Percentiles rank a stretch among this genome's conserved stretches.
Conservation (phyloP, 1,140 invertebrate genomes). For the Laodelphax striatellus region DNA sequence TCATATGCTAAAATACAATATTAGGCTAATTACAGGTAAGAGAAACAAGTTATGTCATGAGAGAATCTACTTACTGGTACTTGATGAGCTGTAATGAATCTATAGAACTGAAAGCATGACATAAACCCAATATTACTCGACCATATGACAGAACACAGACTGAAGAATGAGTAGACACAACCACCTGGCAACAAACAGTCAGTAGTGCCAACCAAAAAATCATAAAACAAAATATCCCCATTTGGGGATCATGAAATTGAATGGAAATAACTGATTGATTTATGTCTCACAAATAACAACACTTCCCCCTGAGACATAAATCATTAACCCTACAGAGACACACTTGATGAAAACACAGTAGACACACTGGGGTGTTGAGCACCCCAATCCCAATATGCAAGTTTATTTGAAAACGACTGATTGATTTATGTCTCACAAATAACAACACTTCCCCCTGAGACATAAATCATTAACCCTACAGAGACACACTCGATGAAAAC, state of each 20-base stretch:
- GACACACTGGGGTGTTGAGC: too few species aligned
- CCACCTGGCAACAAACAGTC: not conserved
- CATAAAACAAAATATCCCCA: constrained; percentile 6
- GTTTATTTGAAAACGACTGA: too few species aligned
- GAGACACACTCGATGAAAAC: too few species aligned
- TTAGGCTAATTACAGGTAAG: not conserved
- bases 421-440: too few species aligned
- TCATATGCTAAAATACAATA: not conserved
- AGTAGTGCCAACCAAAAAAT: constrained; percentile 6
- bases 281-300: too few species aligned
- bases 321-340: too few species aligned
- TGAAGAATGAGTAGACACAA: not conserved
- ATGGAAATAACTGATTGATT: too few species aligned
- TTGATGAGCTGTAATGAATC: not conserved
- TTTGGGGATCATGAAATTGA: constrained; percentile 2
- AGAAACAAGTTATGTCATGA: not conserved
- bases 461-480: too few species aligned
- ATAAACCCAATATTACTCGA: not conserved
- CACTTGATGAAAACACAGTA: too few species aligned
- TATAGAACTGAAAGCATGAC: constrained; percentile 1
- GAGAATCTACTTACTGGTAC: not conserved
- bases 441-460: too few species aligned
- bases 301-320: too few species aligned
- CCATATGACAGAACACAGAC: constrained; percentile 1
- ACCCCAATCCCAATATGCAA: too few species aligned